These are phyloP conservation scores for Chelonoidis abingdonii DNA, from an alignment of 2,113 vertebrate genomes.

Conservation along the genomic window DNA sequence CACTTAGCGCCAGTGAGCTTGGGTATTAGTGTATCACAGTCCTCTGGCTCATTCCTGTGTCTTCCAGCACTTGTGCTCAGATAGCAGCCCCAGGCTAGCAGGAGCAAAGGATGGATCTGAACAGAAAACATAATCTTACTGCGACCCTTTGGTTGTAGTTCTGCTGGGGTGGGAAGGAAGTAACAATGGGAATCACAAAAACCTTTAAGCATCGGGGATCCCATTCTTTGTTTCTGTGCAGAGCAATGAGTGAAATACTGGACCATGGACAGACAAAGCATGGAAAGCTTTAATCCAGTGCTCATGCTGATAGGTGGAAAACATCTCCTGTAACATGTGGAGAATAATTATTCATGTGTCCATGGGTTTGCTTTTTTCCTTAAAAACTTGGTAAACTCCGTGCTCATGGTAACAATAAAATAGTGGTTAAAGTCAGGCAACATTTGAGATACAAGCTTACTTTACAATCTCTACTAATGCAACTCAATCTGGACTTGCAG, in stretches of 20 bases:
- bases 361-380: background rate
- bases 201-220: constrained; percentile 37
- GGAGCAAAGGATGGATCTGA: background rate
- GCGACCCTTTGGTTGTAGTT: constrained; percentile 10
- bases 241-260: constrained; percentile 54
- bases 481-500: background rate
- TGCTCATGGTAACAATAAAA: background rate
- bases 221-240: constrained; percentile 61
- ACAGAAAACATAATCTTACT: background rate
- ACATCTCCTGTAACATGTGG: constrained; percentile 5
- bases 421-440: background rate
- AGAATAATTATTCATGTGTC: background rate
- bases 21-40: background rate
- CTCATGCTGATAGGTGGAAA: constrained; percentile 38
- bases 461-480: background rate
- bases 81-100: background rate
- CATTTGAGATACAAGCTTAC: background rate
- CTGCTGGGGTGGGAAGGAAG: constrained; percentile 45
- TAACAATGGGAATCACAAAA: constrained; percentile 55
- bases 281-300: constrained; percentile 35
- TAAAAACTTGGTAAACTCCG: background rate
- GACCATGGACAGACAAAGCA: constrained; percentile 40
- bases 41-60: background rate
- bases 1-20: rapidly evolving
- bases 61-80: background rate